Percentiles rank a stretch among this genome's conserved stretches.
Conservation (phyloP, 2,113 vertebrate genomes). For the Nycticorax nycticorax region DNA sequence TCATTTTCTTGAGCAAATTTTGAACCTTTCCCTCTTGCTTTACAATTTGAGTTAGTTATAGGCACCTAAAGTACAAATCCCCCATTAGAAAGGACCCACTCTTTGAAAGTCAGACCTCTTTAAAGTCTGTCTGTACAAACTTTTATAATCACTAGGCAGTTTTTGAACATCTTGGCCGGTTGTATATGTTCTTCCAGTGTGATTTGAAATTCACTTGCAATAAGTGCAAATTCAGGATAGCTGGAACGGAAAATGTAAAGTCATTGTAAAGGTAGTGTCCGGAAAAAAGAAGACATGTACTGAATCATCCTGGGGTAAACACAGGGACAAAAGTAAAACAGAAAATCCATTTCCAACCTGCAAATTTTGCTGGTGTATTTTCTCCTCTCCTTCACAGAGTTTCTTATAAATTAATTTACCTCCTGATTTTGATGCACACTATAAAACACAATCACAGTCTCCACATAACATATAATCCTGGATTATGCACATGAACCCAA, state of each 20-base stretch:
- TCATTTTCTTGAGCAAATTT: background rate
- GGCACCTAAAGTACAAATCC: background rate
- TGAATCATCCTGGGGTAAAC: background rate
- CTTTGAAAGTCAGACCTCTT: background rate
- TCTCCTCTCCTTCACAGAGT: background rate
- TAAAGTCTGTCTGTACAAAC: background rate
- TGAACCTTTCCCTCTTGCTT: background rate
- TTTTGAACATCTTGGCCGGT: background rate
- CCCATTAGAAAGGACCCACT: background rate
- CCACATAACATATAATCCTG: background rate
- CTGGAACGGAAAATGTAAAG: background rate
- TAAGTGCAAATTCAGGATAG: background rate
- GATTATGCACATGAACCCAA: background rate
- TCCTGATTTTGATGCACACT: background rate
- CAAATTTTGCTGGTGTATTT: background rate
- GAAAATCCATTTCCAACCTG: background rate
- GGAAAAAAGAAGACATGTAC: background rate
- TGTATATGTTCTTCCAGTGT: background rate
- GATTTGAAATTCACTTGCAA: background rate
- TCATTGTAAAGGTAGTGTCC: background rate
- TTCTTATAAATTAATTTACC: background rate
- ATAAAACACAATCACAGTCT: background rate
- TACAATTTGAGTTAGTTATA: background rate
- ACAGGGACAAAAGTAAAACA: background rate
- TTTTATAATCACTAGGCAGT: background rate